phyloP scores from a whole-genome alignment of 2,113 vertebrate genomes.

The Rattus norvegicus region GRCr8 NC_086020.1:34085001-34085500 shows the following conservation, averaged over 20 bases:
- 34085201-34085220: not conserved
- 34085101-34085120: not conserved
- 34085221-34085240: not conserved
- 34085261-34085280: not conserved
- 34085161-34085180: not conserved
- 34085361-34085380: not conserved
- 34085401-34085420: slow-evolving; percentile 33
- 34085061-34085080: not conserved
- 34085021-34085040: not conserved
- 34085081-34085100: not conserved
- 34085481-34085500: not conserved
- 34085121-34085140: not conserved
- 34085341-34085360: not conserved
- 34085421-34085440: not conserved
- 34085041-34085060: not conserved
- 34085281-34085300: not conserved
- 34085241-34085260: not conserved
- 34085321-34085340: not conserved
- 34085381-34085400: not conserved
- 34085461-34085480: not conserved
- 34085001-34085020: not conserved
- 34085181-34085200: not conserved
- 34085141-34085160: not conserved
- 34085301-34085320: not conserved
- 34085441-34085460: not conserved